Conservation (phyloP, 2,797 vertebrate species). For the Percopsis omiscomaycus region DNA sequence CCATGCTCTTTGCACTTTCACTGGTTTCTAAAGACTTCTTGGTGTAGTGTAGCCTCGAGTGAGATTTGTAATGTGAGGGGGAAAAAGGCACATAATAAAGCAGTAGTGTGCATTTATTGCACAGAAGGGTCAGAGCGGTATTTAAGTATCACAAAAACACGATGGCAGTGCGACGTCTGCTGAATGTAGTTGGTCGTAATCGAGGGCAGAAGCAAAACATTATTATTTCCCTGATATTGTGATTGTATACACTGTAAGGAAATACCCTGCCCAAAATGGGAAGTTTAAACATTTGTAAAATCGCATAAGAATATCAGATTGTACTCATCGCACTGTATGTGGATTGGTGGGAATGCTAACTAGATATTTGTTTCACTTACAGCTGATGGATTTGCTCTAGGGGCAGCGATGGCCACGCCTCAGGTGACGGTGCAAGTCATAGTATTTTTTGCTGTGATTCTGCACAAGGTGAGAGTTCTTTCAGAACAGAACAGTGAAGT, state of each 20-base stretch:
- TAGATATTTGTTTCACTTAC: slow-evolving; percentile 7
- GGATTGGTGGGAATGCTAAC: not conserved
- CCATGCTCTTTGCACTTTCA: slow-evolving; percentile 6
- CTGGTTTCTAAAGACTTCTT: slow-evolving; percentile 3
- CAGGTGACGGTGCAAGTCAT: slow-evolving; percentile 79
- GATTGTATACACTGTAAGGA: too few relatives aligned
- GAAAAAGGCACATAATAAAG: not conserved
- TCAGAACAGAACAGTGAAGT: not conserved
- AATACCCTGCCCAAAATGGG: too few relatives aligned
- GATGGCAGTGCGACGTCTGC: too few relatives aligned
- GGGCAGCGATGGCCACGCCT: slow-evolving; percentile 78
- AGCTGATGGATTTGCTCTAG: slow-evolving; percentile 82
- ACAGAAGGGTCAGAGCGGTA: too few relatives aligned
- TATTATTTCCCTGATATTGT: too few relatives aligned
- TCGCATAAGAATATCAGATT: too few relatives aligned
- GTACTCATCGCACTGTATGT: not conserved
- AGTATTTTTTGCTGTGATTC: slow-evolving; percentile 82
- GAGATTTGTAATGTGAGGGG: not conserved
- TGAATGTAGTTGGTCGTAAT: too few relatives aligned
- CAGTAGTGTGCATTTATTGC: not conserved
- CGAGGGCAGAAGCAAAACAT: too few relatives aligned
- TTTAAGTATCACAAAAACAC: too few relatives aligned
- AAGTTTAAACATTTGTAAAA: too few relatives aligned
- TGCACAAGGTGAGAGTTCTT: slow-evolving; percentile 78
- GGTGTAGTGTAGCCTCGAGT: not conserved